Base-by-base conservation (phyloP, 1,140 invertebrate genomes). In the Orius insidiosus region DNA sequence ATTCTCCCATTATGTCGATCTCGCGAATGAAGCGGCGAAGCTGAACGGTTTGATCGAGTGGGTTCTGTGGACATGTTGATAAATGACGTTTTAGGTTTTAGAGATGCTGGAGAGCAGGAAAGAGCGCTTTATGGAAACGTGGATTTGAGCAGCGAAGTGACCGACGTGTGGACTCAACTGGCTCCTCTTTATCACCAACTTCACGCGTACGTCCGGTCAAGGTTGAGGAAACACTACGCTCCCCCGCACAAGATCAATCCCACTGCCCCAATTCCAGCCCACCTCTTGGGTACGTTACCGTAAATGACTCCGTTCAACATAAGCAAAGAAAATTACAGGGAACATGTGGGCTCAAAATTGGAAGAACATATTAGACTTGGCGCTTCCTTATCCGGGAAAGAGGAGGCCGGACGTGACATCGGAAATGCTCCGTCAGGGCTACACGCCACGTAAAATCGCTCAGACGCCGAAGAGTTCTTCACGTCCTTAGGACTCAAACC, bases 271-370 rank as follows among this genome's bases (percentile, higher is more conserved):
- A 68, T 85, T 48, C 80, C 81, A 1, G 78, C 76, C 0, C 80
- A 85, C 64, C 57, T 84, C 16, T 58, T 87, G 15, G 84, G 82
- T 66, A 59, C 55, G 24, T 3, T 9, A 40, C 14, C 24, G 24
- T 24, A 24, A 4, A 24, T 4, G 24, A 24, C 7, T 24, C 24
- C 24, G 24, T 24, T 24, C 24, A 24, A 7, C 24, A n/a, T n/a
- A n/a, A 24, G 24, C 3, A 24, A 24, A 24, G 24, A 24, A 24
- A 7, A 24, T 24, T 24, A 24, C 39, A 64, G 63, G 73, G 16
- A 85, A 86, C 57, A 77, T 86, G 72, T 88, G 83, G 83, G 74
- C 76, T 0, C 83, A 87, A 58, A 76, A 79, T 50, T 87, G 82
- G 82, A 75, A 76, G 39, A 79, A 80, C 40, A 75, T 92, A 34